Evolutionary conservation across 2,888 invertebrate genomes (phyloP).

Genomic region (Tetragonula carbonaria): DNA sequence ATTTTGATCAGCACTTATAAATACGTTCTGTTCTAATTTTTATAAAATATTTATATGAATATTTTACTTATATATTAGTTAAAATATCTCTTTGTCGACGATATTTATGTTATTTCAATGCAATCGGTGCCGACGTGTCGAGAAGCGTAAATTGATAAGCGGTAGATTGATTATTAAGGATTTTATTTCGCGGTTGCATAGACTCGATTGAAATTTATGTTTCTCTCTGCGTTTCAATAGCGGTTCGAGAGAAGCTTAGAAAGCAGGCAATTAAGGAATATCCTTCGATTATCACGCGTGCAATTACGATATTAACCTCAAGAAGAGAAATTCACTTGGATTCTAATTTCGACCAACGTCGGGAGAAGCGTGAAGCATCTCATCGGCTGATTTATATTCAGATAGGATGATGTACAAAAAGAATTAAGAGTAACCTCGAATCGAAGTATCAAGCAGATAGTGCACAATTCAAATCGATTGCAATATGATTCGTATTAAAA

Average conservation of each 20-base stretch:
- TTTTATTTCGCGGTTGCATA: constrained; percentile 5
- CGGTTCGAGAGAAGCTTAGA: neutral
- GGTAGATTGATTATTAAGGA: neutral
- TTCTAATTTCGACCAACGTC: constrained; percentile 27
- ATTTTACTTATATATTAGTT: no score
- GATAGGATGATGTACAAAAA: neutral
- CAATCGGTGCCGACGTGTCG: no score
- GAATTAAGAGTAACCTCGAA: neutral
- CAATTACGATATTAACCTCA: constrained; percentile 42
- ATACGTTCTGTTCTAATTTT: no score
- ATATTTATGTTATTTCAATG: no score
- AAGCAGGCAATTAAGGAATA: constrained; percentile 25
- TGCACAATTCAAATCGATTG: neutral
- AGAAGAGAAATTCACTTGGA: constrained; percentile 15
- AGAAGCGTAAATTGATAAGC: no score
- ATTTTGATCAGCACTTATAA: neutral
- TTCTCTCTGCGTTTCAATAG: neutral
- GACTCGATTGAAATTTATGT: no score
- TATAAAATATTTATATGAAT: no score
- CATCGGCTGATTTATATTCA: constrained; percentile 21
- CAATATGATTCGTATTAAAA: neutral
- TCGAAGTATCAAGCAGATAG: neutral
- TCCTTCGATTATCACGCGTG: constrained; percentile 32
- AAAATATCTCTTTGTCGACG: no score
- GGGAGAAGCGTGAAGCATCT: neutral